phyloP scores from a whole-genome alignment of 2,888 invertebrate genomes.

The Hirtodrosophila duncani region DNA sequence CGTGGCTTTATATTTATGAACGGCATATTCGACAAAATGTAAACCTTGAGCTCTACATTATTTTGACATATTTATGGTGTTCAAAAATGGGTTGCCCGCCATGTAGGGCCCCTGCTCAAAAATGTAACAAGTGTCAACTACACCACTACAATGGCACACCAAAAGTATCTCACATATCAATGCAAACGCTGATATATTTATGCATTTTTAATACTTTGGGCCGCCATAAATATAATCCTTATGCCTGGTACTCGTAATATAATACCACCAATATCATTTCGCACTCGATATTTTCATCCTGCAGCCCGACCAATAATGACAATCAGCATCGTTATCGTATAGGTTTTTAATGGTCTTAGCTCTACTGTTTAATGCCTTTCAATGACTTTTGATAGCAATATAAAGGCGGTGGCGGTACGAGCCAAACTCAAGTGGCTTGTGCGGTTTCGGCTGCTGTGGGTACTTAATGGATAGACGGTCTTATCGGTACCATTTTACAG shows the following conservation, averaged over 20 bases:
- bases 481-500: slow-evolving; percentile 48
- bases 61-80: slow-evolving; percentile 74
- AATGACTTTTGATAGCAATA: slow-evolving; percentile 49
- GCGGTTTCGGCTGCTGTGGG: slow-evolving; percentile 20
- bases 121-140: slow-evolving; percentile 51
- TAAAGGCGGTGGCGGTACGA: slow-evolving; percentile 2
- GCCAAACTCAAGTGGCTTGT: slow-evolving; percentile 48
- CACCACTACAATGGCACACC: slow-evolving; percentile 14
- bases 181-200: slow-evolving; percentile 54
- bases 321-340: slow-evolving; percentile 72
- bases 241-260: slow-evolving; percentile 34
- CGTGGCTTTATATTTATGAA: slow-evolving; percentile 7
- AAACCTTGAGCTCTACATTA: slow-evolving; percentile 30
- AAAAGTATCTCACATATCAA: slow-evolving; percentile 56
- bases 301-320: too few species aligned
- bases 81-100: slow-evolving; percentile 40
- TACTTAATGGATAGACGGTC: slow-evolving; percentile 11
- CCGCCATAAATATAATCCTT: slow-evolving; percentile 29
- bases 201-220: slow-evolving; percentile 63
- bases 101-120: too few species aligned
- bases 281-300: slow-evolving; percentile 37
- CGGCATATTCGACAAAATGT: slow-evolving; percentile 16
- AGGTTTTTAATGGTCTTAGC: slow-evolving; percentile 55
- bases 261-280: slow-evolving; percentile 39
- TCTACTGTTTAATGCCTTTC: slow-evolving; percentile 58